Evolutionary conservation across 2,888 invertebrate genomes (phyloP), one percentile per base, ranked within the genome.

Genomic region (Sisyra terminalis): DNA sequence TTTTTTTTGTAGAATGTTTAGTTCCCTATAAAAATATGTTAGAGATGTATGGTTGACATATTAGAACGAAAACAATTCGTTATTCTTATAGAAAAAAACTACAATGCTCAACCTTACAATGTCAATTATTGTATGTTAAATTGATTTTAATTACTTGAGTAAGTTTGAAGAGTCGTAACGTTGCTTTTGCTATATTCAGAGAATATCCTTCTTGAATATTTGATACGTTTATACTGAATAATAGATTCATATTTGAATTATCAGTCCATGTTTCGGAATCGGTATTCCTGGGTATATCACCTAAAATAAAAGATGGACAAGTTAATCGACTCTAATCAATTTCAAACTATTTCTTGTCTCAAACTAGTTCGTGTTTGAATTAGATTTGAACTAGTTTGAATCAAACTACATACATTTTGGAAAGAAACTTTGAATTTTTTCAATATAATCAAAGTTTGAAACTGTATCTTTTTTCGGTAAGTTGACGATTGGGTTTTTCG

Each of bases 221-320:
- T 8, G 64, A 60, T 36, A 63, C 57, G 44, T 66, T 67, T 43
- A 73, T 56, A 47, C 70, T 67, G 53, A 73, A 74, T 49, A 63
- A 63, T 49, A 74, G 58, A 52, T 72, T 71, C 67, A 73, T 70
- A 2, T 63, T 57, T 44, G 63, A 63, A 13, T 66, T 62, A 44
- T 69, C 64, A 31, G 60, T 58, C 71, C 71, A 71, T 2, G 64
- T 53, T 29, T 72, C 73, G 44, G 63, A 57, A 44, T 71, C 71
- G 4, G 69, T 67, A 49, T 70, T 68, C 44, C 63, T 55, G 1
- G 73, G 73, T 13, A 66, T 50, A 48, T 67, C 67, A 57, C 74
- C 73, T 73, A 30, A 10, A 40, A 40, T 11, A 34, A n/a, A 24
- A 24, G 7, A 24, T 24, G n/a, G n/a, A n/a, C n/a, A n/a, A n/a